Evolutionary conservation across 2,797 vertebrate genomes (phyloP).

Genomic region (Pempheris klunzingeri): DNA sequence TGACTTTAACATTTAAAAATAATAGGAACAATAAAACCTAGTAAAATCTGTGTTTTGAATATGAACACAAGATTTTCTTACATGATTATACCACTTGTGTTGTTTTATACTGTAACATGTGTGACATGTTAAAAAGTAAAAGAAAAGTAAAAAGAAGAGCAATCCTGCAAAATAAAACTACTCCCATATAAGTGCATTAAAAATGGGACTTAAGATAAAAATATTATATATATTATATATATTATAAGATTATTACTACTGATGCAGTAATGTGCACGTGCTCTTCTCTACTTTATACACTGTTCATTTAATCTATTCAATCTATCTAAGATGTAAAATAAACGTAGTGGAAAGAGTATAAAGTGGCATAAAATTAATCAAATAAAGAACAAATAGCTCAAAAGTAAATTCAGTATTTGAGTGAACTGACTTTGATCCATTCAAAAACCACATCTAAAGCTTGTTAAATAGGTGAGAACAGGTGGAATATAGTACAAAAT

Average conservation of each 20-base stretch:
- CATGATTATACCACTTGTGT: neutral
- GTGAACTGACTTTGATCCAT: no score
- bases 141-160: no score
- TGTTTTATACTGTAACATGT: neutral
- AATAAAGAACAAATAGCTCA: neutral
- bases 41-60: neutral
- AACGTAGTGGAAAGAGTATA: neutral
- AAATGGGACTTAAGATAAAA: neutral
- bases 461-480: neutral
- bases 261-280: neutral
- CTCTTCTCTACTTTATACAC: no score
- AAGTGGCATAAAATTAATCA: neutral
- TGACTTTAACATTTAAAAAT: neutral
- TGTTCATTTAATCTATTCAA: neutral
- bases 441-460: no score
- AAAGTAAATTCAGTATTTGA: neutral
- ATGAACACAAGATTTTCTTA: neutral
- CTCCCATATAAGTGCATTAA: neutral
- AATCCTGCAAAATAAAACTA: neutral
- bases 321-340: neutral
- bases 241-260: neutral
- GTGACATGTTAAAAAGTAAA: no score
- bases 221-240: neutral
- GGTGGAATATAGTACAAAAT: neutral
- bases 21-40: neutral